Base-by-base conservation (phyloP, 2,888 invertebrate species). In the Malthinus flaveolus region DNA sequence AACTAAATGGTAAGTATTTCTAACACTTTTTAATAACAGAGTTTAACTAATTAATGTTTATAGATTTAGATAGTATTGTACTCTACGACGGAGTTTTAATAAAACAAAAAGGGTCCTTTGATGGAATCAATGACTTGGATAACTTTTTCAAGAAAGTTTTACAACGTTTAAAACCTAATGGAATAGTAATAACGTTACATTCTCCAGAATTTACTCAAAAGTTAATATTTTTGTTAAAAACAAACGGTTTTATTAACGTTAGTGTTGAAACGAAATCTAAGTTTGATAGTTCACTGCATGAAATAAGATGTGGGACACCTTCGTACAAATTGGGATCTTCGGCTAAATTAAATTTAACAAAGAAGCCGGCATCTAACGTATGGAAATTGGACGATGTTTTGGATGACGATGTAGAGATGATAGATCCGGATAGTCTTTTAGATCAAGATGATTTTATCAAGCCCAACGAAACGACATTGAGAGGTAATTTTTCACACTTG, bases 381-480 rank as follows among this genome's bases (percentile, higher is more conserved):
- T 84, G 85, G 94, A 91, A 91, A 62, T 87, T 88, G 7, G 84
- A 85, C 50, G 79, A 80, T 53, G 83, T 86, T 59, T 90, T 92
- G 71, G 79, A 79, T 49, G 84, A 87, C 59, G 91, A 93, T 70
- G 88, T 89, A 69, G 89, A 91, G 59, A 81, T 87, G 31, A 93
- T 97, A 65, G 90, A 97, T 78, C 90, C 92, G 60, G 91, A 95
- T 77, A 87, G 90, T 66, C 83, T 99, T 31, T 80, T 99, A 11
- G 94, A 95, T 78, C 95, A 93, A 70, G 89, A 89, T 59, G 97
- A 98, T 78, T 84, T 92, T 62, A 86, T 87, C 69, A 95, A 91
- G 78, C 98, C 98, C 2, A 90, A 93, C 71, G 87, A 91, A 31
- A 81, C 86, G 11, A 87, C 91, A 8, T 82, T 97, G n/a, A 88